Evolutionary conservation across 2,888 invertebrate species (phyloP).

Genomic region (Eurytoma adleriae): DNA sequence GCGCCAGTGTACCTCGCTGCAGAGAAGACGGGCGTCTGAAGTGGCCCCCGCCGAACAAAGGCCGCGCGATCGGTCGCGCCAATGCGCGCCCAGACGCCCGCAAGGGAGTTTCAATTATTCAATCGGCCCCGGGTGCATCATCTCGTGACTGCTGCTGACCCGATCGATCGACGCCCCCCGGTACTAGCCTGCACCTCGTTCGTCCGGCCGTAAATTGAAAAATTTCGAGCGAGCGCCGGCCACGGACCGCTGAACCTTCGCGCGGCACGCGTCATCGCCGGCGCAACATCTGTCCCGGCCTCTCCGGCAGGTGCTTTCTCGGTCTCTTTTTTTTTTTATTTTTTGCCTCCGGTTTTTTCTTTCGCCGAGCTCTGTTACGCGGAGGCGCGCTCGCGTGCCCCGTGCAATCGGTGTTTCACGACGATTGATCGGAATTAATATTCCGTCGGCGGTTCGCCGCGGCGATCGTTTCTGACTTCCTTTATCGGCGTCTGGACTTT

Average conservation of each 20-base stretch:
- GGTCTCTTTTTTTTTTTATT: neutral
- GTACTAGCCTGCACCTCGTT: neutral
- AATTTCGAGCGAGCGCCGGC: constrained; percentile 13
- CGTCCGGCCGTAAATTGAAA: constrained; percentile 12
- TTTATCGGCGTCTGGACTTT: too few relatives aligned
- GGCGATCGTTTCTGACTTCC: too few relatives aligned
- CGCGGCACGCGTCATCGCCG: neutral
- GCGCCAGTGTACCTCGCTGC: too few relatives aligned
- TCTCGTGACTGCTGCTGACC: neutral
- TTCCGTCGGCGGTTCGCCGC: too few relatives aligned
- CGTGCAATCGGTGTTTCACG: too few relatives aligned
- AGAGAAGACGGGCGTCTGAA: too few relatives aligned
- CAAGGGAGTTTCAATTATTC: constrained; percentile 39
- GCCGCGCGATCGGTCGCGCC: constrained; percentile 16
- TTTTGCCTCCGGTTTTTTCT: neutral
- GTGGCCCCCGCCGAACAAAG: neutral
- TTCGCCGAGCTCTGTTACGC: too few relatives aligned
- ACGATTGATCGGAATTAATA: too few relatives aligned
- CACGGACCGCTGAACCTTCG: neutral
- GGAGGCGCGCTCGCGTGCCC: too few relatives aligned
- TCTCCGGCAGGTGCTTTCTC: neutral
- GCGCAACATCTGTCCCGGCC: neutral
- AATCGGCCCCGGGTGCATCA: constrained; percentile 4
- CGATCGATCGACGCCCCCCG: constrained; percentile 22
- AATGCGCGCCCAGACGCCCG: neutral